Evolutionary conservation across 2,888 invertebrate genomes (phyloP).

Genomic region (Acleris cristana): DNA sequence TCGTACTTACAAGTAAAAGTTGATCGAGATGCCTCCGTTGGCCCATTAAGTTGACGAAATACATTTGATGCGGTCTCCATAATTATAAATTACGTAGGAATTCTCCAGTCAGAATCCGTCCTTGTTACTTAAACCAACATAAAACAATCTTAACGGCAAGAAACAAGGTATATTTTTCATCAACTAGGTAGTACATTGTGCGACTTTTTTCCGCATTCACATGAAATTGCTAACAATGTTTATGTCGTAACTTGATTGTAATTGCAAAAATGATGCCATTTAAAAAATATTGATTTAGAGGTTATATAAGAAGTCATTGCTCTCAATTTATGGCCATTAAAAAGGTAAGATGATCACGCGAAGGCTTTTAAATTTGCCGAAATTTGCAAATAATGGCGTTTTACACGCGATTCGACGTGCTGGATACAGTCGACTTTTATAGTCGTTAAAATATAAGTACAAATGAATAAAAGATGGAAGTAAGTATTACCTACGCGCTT

Average conservation of each 20-base stretch:
- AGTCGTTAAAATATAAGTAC: neutral
- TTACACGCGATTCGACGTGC: slow-evolving; percentile 15
- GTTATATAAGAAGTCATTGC: slow-evolving; percentile 19
- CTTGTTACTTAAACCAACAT: no score
- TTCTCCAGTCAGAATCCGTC: neutral
- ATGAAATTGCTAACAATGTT: slow-evolving; percentile 16
- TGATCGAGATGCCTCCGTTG: neutral
- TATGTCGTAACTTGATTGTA: slow-evolving; percentile 4
- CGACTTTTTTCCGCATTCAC: slow-evolving; percentile 26
- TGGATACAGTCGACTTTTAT: neutral
- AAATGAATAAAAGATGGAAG: no score
- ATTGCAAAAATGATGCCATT: slow-evolving; percentile 18
- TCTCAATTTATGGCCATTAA: slow-evolving; percentile 13
- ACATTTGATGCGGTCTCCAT: slow-evolving; percentile 27
- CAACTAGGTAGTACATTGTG: neutral
- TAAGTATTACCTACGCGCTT: no score
- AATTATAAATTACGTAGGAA: slow-evolving; percentile 25
- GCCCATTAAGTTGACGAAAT: slow-evolving; percentile 19
- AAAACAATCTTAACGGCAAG: neutral
- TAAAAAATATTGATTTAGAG: slow-evolving; percentile 25
- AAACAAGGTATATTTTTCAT: slow-evolving; percentile 7
- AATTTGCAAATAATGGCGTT: slow-evolving; percentile 29
- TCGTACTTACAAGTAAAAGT: slow-evolving; percentile 20
- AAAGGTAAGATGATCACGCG: slow-evolving; percentile 19
- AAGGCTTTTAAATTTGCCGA: slow-evolving; percentile 18